These are phyloP conservation scores for Hemibagrus guttatus DNA, from an alignment of 2,797 vertebrate genomes.

Conservation along the genomic window DNA sequence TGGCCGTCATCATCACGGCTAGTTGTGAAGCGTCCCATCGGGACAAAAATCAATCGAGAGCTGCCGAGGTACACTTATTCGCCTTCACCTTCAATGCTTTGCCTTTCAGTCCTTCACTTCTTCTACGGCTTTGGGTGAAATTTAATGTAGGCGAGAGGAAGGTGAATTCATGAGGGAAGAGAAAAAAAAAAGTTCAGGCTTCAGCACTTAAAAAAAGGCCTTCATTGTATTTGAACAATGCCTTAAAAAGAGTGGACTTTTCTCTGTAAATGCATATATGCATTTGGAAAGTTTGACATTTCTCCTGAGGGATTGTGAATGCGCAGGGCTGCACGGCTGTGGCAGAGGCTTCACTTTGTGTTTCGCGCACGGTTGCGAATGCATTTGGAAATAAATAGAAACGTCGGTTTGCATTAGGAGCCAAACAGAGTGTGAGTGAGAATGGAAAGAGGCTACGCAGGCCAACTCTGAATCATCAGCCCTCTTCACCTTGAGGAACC, in stretches of 20 bases:
- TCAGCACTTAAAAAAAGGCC: not conserved
- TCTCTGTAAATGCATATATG: conserved; percentile 22
- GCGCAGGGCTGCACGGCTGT: conserved; percentile 44
- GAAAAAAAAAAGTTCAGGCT: not conserved
- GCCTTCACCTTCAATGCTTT: conserved; percentile 60
- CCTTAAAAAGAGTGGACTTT: conserved; percentile 11
- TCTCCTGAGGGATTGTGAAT: conserved; percentile 24
- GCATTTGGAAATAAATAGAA: conserved; percentile 64
- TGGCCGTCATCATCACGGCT: conserved; percentile 69
- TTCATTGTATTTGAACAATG: conserved; percentile 26
- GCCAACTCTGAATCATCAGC: conserved; percentile 55
- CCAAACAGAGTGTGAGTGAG: conserved; percentile 28
- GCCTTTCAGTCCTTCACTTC: conserved; percentile 6
- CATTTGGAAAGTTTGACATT: conserved; percentile 8
- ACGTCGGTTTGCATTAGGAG: conserved; percentile 66
- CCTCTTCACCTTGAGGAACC: conserved; percentile 55
- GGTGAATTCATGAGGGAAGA: not conserved
- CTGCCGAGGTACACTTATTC: conserved; percentile 65
- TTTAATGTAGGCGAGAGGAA: conserved; percentile 7
- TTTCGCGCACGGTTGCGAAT: conserved; percentile 58
- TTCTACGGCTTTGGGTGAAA: conserved; percentile 14
- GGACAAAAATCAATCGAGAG: conserved; percentile 65
- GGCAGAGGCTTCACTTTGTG: conserved; percentile 62
- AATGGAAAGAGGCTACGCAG: conserved; percentile 24
- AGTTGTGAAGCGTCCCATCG: conserved; percentile 55